Conservation (phyloP, 2,797 vertebrate species). For the Steatocranus sp. region DNA sequence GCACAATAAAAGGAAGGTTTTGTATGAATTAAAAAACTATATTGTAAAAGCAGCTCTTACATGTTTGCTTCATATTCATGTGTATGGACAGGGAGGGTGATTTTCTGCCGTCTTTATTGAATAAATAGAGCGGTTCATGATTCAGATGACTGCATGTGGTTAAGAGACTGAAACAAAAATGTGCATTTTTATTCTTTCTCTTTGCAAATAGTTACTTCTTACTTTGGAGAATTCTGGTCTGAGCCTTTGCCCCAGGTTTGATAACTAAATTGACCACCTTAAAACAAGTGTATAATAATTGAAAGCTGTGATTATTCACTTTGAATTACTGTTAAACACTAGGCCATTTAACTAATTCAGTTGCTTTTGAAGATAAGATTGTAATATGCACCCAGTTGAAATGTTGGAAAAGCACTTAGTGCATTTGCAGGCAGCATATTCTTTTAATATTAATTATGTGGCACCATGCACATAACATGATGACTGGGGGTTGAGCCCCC, state of each 20-base stretch:
- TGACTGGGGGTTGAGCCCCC: not conserved
- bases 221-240: not conserved
- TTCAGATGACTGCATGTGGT: not conserved
- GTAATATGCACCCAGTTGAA: not conserved
- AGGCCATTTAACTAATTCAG: not conserved
- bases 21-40: not conserved
- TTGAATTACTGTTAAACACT: not conserved
- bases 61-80: not conserved
- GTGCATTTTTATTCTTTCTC: not conserved
- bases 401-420: not conserved
- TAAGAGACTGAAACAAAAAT: not conserved
- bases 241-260: not conserved
- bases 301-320: not conserved
- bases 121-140: not conserved
- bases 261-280: not conserved
- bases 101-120: not conserved
- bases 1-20: not conserved
- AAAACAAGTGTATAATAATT: not conserved
- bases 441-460: not conserved
- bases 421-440: not conserved
- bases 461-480: not conserved
- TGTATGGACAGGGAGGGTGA: not conserved
- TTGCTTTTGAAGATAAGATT: not conserved
- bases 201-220: not conserved
- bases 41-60: not conserved